Base-by-base conservation (phyloP, 2,888 invertebrate genomes). In the Apodemia mormo region DNA sequence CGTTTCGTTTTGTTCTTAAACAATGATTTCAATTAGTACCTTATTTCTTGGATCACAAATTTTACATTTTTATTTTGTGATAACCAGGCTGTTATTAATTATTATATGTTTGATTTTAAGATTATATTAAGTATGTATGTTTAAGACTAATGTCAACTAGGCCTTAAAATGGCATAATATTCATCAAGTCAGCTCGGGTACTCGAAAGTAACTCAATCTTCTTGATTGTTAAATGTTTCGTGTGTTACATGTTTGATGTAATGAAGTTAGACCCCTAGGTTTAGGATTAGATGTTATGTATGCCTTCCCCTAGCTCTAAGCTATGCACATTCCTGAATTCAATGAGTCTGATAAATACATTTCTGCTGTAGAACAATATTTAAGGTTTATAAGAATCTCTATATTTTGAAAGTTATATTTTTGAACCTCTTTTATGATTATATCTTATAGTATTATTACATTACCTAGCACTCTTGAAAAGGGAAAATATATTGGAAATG, bases 161-260 rank as follows among this genome's bases (percentile, higher is more conserved):
- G 66, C 65, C 67, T 69, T 67, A 52, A 61, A 73, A 54, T 76
- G 89, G 88, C 90, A 90, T 89, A 88, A 90, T 91, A 92, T 89
- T 92, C 90, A 93, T 94, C 93, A 94, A 82, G 93, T 93, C 94
- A 90, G 94, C 94, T 93, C 92, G 75, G 80, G 73, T 83, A 82
- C 90, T 91, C 89, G 91, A 90, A 92, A 90, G 90, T 89, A 76
- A 82, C 91, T 92, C 91, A 88, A 40, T 12, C 52, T 90, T 88
- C 90, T 83, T 87, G 83, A 85, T 81, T 81, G 78, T 81, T 80
- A 82, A 79, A 81, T 83, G 76, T 77, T 79, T 75, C 79, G 84
- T 84, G 85, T 85, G 84, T 82, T 22, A 68, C 33, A 61, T 61
- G 61, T 71, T 80, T 84, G 82, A 83, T 77, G 79, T 80, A 76